Conservation (phyloP, 2,888 invertebrate genomes). For the Dusona sp. region DNA sequence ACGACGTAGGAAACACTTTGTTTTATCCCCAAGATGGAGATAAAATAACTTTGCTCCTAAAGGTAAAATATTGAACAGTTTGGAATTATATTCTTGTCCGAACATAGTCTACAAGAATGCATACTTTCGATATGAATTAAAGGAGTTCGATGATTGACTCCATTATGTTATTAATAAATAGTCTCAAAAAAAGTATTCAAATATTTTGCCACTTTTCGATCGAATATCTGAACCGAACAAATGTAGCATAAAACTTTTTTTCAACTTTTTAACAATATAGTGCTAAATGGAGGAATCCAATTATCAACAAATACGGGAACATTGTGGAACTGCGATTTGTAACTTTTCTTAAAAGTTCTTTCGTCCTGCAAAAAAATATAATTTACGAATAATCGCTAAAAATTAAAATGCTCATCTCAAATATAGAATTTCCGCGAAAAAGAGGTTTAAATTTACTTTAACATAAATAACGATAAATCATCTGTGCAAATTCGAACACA, state of each 20-base stretch:
- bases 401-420: too few relatives aligned
- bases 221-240: not conserved
- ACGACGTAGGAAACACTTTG: constrained; percentile 24
- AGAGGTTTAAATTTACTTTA: not conserved
- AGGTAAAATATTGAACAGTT: constrained; percentile 13
- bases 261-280: not conserved
- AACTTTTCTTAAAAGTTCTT: too few relatives aligned
- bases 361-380: too few relatives aligned
- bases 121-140: not conserved
- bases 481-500: not conserved
- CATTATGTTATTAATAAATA: not conserved
- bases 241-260: not conserved
- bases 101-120: not conserved
- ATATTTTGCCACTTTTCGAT: not conserved
- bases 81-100: not conserved
- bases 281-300: not conserved
- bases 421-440: not conserved
- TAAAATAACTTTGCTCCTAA: constrained; percentile 2
- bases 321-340: not conserved
- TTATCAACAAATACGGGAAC: not conserved
- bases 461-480: not conserved
- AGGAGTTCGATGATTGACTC: not conserved
- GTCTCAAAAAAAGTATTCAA: not conserved
- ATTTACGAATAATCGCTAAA: too few relatives aligned
- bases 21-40: constrained; percentile 33